Evolutionary conservation across 2,888 invertebrate genomes (phyloP).

Genomic region (Melolontha melolontha): DNA sequence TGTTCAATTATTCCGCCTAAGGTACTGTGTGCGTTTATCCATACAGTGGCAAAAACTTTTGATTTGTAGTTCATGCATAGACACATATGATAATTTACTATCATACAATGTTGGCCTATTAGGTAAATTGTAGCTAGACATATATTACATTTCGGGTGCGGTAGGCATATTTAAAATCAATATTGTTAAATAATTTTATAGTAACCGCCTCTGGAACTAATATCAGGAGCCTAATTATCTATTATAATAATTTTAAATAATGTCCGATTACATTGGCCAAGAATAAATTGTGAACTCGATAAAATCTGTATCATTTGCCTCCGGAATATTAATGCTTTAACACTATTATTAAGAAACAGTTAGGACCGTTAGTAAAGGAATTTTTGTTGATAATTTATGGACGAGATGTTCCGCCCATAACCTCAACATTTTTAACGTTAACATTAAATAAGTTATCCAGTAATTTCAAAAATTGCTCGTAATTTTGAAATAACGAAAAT

Average conservation of each 20-base stretch:
- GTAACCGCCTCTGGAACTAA: conserved; percentile 8
- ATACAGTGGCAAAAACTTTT: conserved; percentile 42
- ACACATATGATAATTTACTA: conserved; percentile 33
- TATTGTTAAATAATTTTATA: conserved; percentile 13
- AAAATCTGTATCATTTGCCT: conserved; percentile 42
- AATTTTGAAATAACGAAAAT: too few species aligned
- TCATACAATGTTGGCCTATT: conserved; percentile 15
- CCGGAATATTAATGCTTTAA: conserved; percentile 33
- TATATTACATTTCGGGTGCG: conserved; percentile 17
- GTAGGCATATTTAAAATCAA: conserved; percentile 21
- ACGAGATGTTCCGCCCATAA: too few species aligned
- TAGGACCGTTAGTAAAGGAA: conserved; percentile 8
- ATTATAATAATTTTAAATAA: conserved; percentile 39
- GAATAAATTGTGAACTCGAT: conserved; percentile 42
- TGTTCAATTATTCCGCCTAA: conserved; percentile 24
- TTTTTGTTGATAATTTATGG: conserved; percentile 17
- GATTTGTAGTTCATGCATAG: conserved; percentile 39
- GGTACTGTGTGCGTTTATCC: conserved; percentile 3
- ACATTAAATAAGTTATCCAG: too few species aligned
- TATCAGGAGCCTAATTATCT: conserved; percentile 38
- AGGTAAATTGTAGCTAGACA: conserved; percentile 11
- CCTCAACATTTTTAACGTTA: too few species aligned
- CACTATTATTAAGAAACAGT: conserved; percentile 18
- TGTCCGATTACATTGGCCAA: conserved; percentile 11
- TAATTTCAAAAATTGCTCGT: too few species aligned